These are phyloP conservation scores for Popillia japonica DNA, from an alignment of 1,140 invertebrate species.

Conservation along the genomic window DNA sequence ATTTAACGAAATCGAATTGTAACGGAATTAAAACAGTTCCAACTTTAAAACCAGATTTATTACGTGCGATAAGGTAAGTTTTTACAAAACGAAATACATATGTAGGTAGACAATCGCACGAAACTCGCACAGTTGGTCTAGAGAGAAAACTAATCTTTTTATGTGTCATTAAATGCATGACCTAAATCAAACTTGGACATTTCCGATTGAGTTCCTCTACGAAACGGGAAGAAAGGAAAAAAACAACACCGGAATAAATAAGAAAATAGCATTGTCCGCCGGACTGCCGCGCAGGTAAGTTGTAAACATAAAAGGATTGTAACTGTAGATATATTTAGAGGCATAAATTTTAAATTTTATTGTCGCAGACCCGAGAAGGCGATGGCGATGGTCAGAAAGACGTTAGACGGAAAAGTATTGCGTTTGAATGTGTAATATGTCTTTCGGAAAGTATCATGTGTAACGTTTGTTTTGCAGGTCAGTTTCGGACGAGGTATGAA, in stretches of 20 bases:
- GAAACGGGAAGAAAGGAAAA: neutral
- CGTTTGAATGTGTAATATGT: neutral
- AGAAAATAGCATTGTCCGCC: too few species aligned
- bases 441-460: neutral
- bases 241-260: neutral
- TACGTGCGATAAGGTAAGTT: neutral
- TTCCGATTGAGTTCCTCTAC: neutral
- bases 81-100: neutral
- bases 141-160: neutral
- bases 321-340: neutral
- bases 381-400: neutral
- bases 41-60: neutral
- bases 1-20: too few species aligned
- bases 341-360: conserved; percentile 8
- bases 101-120: neutral
- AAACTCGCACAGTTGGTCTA: neutral
- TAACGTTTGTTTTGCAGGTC: neutral
- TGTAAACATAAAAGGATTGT: neutral
- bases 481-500: neutral
- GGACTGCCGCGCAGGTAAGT: neutral
- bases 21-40: neutral
- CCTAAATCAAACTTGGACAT: neutral
- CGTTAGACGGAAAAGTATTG: neutral
- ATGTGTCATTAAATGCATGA: conserved; percentile 1
- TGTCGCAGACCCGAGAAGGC: neutral